Evolutionary conservation across 1,140 invertebrate species (phyloP), one percentile per base, ranked within the genome.

Genomic region (Hermatobates lingyangjiaoensis): DNA sequence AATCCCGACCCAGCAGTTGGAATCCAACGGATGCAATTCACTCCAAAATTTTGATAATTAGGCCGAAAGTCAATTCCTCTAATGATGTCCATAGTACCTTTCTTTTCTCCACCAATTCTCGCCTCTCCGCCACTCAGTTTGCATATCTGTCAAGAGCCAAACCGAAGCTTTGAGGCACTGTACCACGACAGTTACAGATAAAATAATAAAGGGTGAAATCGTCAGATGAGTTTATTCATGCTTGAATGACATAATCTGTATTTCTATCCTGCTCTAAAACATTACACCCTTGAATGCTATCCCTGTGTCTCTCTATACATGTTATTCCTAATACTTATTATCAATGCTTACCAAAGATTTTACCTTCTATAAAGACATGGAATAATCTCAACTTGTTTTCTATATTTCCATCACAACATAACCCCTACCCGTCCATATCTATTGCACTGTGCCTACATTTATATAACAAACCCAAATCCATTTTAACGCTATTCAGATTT

Each of bases 1-100:
- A 89, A 71, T 1, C 85, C 86, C 62, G 86, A 80, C 0, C 87
- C 86, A 14, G 83, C 73, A 25, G 76, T 73, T 0, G 85, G 85
- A 18, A 83, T 72, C 85, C 85, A 90, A 47, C 81, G 70, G 27
- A 87, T 81, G 57, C 83, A 87, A 69, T 89, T 90, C 10, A 89
- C 68, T 63, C 79, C 85, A 48, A 74, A 77, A 59, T 71, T 74
- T 48, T 68, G 74, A 23, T 73, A 58, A 67, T 81, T 69, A 2
- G 62, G 57, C 62, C 70, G 71, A 48, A 68, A 77, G 54, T 79
- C 73, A 15, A 83, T 63, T 57, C 77, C 74, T 34, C 74, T 64
- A 14, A 80, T 60, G 30, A 74, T 65, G 45, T 74, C 65, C 57
- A 79, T 68, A 45, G 66, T 66, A 52, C 71, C 63, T 45, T 60